Conservation (phyloP, 2,888 invertebrate genomes). For the Calephelis perditalis region DNA sequence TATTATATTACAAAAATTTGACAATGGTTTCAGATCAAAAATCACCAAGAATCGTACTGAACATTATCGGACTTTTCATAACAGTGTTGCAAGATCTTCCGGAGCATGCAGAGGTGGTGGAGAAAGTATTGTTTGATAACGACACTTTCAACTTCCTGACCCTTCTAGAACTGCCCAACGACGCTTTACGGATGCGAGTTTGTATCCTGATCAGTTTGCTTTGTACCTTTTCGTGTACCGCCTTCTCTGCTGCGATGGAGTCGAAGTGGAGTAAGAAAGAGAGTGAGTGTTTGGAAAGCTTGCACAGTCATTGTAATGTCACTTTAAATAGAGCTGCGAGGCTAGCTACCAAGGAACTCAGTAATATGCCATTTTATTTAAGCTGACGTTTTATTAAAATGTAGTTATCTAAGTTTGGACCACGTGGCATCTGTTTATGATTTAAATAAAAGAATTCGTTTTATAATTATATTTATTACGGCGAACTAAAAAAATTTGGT, state of each 20-base stretch:
- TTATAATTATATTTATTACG: too few species aligned
- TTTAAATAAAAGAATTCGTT: too few species aligned
- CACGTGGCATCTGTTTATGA: too few species aligned
- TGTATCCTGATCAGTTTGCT: slow-evolving; percentile 85
- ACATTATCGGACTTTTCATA: slow-evolving; percentile 85
- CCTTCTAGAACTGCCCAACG: slow-evolving; percentile 78
- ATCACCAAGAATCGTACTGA: slow-evolving; percentile 80
- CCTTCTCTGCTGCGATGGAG: slow-evolving; percentile 76
- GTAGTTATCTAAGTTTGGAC: neutral
- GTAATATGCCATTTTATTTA: slow-evolving; percentile 41
- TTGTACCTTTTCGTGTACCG: slow-evolving; percentile 82
- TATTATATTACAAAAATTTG: too few species aligned
- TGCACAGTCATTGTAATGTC: slow-evolving; percentile 80
- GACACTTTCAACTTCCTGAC: slow-evolving; percentile 68
- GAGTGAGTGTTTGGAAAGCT: slow-evolving; percentile 76
- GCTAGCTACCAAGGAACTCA: slow-evolving; percentile 73
- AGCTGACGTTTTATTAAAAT: slow-evolving; percentile 20
- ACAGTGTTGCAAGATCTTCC: slow-evolving; percentile 85
- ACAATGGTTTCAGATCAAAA: slow-evolving; percentile 60
- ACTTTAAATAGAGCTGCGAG: slow-evolving; percentile 79
- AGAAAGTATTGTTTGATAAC: slow-evolving; percentile 81
- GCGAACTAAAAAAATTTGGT: too few species aligned
- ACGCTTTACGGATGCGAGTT: slow-evolving; percentile 79
- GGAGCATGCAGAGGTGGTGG: slow-evolving; percentile 86
- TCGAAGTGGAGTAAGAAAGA: slow-evolving; percentile 80